Evolutionary conservation across 1,140 invertebrate genomes (phyloP).

Genomic region (Leptonema lineaticorne): DNA sequence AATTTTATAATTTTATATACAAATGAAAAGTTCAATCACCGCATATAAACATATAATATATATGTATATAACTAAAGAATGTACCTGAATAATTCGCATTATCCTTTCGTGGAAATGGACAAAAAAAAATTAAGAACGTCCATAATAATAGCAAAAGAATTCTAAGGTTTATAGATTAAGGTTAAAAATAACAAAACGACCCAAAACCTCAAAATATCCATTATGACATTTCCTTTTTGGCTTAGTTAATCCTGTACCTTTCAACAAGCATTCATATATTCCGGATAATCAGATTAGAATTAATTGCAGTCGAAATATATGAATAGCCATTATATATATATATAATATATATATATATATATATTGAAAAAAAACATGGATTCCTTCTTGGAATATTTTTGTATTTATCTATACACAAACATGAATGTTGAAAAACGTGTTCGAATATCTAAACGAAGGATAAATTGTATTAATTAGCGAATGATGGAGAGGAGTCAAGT

Average conservation of each 20-base stretch:
- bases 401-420: not conserved
- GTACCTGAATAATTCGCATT: not conserved
- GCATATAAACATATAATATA: no score
- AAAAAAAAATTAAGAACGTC: not conserved
- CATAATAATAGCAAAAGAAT: not conserved
- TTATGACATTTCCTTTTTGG: constrained; percentile 18
- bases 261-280: not conserved
- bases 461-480: constrained; percentile 9
- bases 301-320: constrained; percentile 10
- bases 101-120: constrained; percentile 20
- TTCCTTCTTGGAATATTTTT: not conserved
- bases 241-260: not conserved
- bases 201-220: not conserved
- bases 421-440: not conserved
- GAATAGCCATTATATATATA: constrained; percentile 4
- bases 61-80: no score
- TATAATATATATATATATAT: not conserved
- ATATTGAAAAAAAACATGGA: not conserved
- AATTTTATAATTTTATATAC: not conserved
- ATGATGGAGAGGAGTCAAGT: not conserved
- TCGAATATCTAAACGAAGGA: not conserved
- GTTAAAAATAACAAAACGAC: constrained; percentile 10
- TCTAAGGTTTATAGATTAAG: not conserved
- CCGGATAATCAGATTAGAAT: constrained; percentile 28
- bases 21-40: constrained; percentile 15